Conservation (phyloP, 2,888 invertebrate genomes). For the Orchesella flavescens region DNA sequence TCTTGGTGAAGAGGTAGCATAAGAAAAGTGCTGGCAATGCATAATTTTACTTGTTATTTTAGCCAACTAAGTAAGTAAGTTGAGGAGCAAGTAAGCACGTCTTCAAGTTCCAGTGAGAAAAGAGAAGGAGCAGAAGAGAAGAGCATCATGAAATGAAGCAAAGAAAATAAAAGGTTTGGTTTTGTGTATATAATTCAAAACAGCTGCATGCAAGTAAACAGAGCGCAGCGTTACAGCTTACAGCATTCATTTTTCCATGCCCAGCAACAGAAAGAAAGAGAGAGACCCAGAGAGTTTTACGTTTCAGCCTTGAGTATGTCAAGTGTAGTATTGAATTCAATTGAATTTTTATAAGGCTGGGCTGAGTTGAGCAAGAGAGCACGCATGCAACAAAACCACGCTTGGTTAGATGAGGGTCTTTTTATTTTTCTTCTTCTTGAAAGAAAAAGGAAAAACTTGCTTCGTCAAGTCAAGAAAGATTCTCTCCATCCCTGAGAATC, state of each 20-base stretch:
- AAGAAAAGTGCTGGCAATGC: too few species aligned
- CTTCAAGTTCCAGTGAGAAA: slow-evolving; percentile 18
- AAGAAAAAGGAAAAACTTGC: slow-evolving; percentile 40
- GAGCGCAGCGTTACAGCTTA: neutral
- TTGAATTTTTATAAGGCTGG: too few species aligned
- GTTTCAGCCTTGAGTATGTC: too few species aligned
- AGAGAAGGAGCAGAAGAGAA: neutral
- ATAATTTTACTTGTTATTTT: neutral
- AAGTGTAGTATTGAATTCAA: too few species aligned
- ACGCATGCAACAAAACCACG: too few species aligned
- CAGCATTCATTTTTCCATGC: neutral
- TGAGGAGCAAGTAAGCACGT: slow-evolving; percentile 28
- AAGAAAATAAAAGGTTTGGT: neutral
- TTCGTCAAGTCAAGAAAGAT: slow-evolving; percentile 44
- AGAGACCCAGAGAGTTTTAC: too few species aligned
- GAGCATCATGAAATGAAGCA: neutral
- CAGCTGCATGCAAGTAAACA: slow-evolving; percentile 50
- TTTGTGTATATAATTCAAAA: slow-evolving; percentile 60
- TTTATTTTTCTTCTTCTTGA: neutral
- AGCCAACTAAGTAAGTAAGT: slow-evolving; percentile 31
- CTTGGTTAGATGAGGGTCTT: neutral
- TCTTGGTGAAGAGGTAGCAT: too few species aligned
- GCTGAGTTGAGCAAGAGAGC: too few species aligned
- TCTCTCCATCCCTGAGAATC: neutral
- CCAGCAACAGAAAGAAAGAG: too few species aligned